Base-by-base conservation (phyloP, 2,888 invertebrate genomes). In the Globia sparganii region DNA sequence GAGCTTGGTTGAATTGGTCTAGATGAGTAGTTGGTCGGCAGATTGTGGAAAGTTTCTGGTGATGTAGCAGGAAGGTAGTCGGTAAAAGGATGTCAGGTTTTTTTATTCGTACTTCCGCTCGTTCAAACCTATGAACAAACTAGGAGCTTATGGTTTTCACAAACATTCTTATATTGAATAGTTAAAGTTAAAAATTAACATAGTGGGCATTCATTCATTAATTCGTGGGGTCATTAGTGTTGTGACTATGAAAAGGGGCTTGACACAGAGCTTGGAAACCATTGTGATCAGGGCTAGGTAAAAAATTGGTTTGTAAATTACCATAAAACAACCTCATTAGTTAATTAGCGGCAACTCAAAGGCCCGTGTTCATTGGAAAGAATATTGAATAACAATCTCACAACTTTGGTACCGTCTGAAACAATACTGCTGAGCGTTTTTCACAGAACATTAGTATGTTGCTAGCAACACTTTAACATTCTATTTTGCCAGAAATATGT, bases 231-330 rank as follows among this genome's bases (percentile, higher is more conserved):
- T 21, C 28, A 31, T 67, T 53, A 34, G n/a, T n/a, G 9, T 53
- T 9, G 46, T n/a, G 11, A 46, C 25, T 15, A 15, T 31, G 72
- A 18, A 31, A 6, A 53, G 15, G 13, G 2, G n/a, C 62, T 8
- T 2, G 6, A 49, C 21, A 21, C 43, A 13, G 43, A 6, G 3
- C 53, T 37, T 81, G 64, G 34, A 75, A 58, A 75, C 40, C 28
- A 64, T 40, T 64, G 21, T 73, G 49, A 58, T 58, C 64, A 25
- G 64, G 40, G 40, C 40, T 49, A 25, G 31, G 40, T 31, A n/a
- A 58, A 25, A 64, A 25, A 64, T 56, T 64, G 31, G 56, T 58
- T 40, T 31, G 28, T 78, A 80, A 56, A 46, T 58, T n/a, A 58
- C 18, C 2, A 49, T 56, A n/a, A 21, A 46, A 64, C 37, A 46